These are phyloP conservation scores for Ctenodactylus gundi DNA, from an alignment of 2,113 vertebrate species.

Conservation along the genomic window DNA sequence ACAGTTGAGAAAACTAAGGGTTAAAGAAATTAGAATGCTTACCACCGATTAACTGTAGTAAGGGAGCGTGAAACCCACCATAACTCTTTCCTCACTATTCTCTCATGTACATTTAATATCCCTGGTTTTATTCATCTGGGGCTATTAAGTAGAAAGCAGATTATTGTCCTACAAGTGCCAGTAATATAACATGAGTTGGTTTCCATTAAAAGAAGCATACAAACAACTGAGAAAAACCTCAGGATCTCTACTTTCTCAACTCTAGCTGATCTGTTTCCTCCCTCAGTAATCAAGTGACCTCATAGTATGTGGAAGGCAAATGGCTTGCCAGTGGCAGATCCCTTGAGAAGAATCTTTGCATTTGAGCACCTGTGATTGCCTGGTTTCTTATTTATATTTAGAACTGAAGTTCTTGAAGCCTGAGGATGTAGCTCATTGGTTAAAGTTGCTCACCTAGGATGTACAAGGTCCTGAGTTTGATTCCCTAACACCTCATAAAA, in stretches of 20 bases:
- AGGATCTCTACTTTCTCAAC: not conserved
- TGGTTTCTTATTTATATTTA: too few species aligned
- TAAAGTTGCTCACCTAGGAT: too few species aligned
- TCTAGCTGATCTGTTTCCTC: too few species aligned
- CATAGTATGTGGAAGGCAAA: not conserved
- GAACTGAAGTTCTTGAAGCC: too few species aligned
- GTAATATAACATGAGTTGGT: not conserved
- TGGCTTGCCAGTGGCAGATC: too few species aligned
- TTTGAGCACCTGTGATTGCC: not conserved
- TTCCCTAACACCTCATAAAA: too few species aligned
- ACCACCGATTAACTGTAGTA: fast-evolving
- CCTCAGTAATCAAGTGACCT: too few species aligned
- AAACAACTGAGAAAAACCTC: not conserved
- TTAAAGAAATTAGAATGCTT: too few species aligned
- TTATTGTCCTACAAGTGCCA: not conserved
- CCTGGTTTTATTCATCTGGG: not conserved
- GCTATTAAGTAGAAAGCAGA: not conserved
- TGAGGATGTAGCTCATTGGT: too few species aligned
- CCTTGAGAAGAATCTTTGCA: not conserved
- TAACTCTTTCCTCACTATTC: not conserved
- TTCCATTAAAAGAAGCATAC: not conserved
- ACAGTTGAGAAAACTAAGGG: not conserved
- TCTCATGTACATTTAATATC: too few species aligned
- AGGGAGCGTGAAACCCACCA: not conserved
- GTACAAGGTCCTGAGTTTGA: too few species aligned